A percentile compares a stretch with the other conserved stretches of the same genome.
Conservation (phyloP, 2,797 vertebrate genomes). For the Melanotaenia boesemani region DNA sequence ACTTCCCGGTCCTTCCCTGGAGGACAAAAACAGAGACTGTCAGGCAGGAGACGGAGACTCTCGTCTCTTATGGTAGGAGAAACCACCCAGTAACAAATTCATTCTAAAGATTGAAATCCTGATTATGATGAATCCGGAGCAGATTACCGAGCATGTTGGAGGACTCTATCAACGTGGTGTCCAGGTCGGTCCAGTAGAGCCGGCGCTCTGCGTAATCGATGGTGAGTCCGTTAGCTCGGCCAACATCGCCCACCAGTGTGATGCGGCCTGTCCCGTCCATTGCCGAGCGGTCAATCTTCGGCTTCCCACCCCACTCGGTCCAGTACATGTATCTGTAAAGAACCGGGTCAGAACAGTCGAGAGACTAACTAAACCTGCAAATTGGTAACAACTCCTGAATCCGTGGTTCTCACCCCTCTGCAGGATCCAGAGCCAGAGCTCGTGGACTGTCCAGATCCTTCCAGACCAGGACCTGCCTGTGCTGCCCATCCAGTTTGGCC, state of each 20-base stretch:
- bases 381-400: accelerated
- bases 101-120: too few species aligned
- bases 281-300: slow-evolving; percentile 94
- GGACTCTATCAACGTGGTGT: slow-evolving; percentile 97
- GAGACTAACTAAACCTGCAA: not conserved
- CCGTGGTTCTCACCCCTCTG: slow-evolving; percentile 87
- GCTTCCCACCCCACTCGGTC: slow-evolving; percentile 98
- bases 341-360: slow-evolving; percentile 6
- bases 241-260: slow-evolving; percentile 93
- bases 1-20: slow-evolving; percentile 94
- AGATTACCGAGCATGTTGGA: slow-evolving; percentile 95
- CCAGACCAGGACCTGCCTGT: slow-evolving; percentile 97
- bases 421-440: slow-evolving; percentile 93
- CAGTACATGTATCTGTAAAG: slow-evolving; percentile 96
- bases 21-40: not conserved
- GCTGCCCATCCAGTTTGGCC: slow-evolving; percentile 95
- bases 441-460: slow-evolving; percentile 97
- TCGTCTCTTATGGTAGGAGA: too few species aligned
- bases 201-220: slow-evolving; percentile 96
- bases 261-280: slow-evolving; percentile 96
- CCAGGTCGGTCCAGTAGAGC: slow-evolving; percentile 97
- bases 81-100: too few species aligned
- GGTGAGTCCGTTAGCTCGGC: slow-evolving; percentile 95
- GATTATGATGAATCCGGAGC: not conserved
- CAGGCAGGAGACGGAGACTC: not conserved